Base-by-base conservation (phyloP, 2,113 vertebrate genomes). In the Lampris incognitus region DNA sequence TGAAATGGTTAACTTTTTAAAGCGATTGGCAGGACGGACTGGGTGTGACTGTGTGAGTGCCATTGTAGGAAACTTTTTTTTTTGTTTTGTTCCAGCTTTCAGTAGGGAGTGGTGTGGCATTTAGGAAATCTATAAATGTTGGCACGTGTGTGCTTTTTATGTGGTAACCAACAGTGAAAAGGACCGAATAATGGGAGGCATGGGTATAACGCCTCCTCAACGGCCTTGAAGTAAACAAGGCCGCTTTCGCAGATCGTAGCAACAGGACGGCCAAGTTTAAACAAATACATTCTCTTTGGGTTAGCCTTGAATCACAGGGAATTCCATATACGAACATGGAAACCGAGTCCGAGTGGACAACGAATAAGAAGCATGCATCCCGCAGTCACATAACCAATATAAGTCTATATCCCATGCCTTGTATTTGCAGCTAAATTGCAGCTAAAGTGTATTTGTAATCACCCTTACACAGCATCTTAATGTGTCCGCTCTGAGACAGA, bases 401-500 rank as follows among this genome's bases (percentile, higher is more conserved):
- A n/a, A 13, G 51, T 1, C 4, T 46, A 7, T 46, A 7, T 46
- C 44, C 44, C 44, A 46, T 46, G 44, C 7, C 4, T 46, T 7
- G 4, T 7, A 46, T 46, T 46, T 46, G 44, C 7, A 7, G 44
- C 7, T 46, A 0, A 24, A 24, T 24, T 24, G 24, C 44, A 5
- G 4, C 4, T 46, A 46, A 46, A 46, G 4, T 46, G 44, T 4
- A 46, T 46, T 46, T 5, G 2, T 46, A 1, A 46, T 7, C 4
- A 46, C 4, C 44, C 4, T 4, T 4, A 46, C 7, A 46, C 7
- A 7, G n/a, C 60, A 62, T 76, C 70, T 84, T 55, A 57, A 66
- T 72, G 52, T 36, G 40, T 36, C 55, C 58, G 72, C n/a, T 75
- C 37, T 55, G 81, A 85, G 81, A 80, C 75, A 85, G 77, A 75